These are phyloP conservation scores for Hippocampus zosterae DNA, from an alignment of 2,113 vertebrate genomes.

Conservation along the genomic window DNA sequence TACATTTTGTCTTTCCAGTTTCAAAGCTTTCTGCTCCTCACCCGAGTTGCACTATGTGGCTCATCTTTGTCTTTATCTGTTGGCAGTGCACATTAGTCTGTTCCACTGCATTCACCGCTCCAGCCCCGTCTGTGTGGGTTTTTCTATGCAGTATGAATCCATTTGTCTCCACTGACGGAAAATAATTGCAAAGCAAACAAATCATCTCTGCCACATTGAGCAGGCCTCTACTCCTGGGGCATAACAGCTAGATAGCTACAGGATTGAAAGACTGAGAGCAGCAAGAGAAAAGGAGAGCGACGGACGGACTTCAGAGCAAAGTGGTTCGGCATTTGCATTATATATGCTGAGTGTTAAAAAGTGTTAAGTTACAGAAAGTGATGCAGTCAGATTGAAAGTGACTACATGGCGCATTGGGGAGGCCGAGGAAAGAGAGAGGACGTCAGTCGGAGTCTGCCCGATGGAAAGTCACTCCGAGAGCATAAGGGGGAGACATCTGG, in stretches of 20 bases:
- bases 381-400: slow-evolving; percentile 65
- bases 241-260: slow-evolving; percentile 63
- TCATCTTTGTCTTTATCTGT: slow-evolving; percentile 44
- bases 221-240: slow-evolving; percentile 76
- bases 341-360: slow-evolving; percentile 63
- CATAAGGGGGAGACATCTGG: slow-evolving; percentile 60
- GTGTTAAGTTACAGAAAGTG: slow-evolving; percentile 55
- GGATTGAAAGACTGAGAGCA: slow-evolving; percentile 44
- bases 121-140: slow-evolving; percentile 66
- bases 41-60: slow-evolving; percentile 27
- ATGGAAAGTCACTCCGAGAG: slow-evolving; percentile 63
- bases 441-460: slow-evolving; percentile 39
- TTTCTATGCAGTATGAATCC: slow-evolving; percentile 79
- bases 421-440: slow-evolving; percentile 19
- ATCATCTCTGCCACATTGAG: slow-evolving; percentile 86
- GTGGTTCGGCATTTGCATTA: slow-evolving; percentile 60
- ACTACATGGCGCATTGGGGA: slow-evolving; percentile 47
- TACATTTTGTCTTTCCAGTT: not conserved
- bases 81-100: slow-evolving; percentile 34
- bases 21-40: slow-evolving; percentile 21
- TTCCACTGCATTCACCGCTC: slow-evolving; percentile 33
- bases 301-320: slow-evolving; percentile 39
- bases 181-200: slow-evolving; percentile 98
- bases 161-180: slow-evolving; percentile 95
- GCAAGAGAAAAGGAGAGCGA: slow-evolving; percentile 22